Evolutionary conservation across 1,140 invertebrate species (phyloP), one percentile per base, ranked within the genome.

Genomic region (Drosophila bifasciata): DNA sequence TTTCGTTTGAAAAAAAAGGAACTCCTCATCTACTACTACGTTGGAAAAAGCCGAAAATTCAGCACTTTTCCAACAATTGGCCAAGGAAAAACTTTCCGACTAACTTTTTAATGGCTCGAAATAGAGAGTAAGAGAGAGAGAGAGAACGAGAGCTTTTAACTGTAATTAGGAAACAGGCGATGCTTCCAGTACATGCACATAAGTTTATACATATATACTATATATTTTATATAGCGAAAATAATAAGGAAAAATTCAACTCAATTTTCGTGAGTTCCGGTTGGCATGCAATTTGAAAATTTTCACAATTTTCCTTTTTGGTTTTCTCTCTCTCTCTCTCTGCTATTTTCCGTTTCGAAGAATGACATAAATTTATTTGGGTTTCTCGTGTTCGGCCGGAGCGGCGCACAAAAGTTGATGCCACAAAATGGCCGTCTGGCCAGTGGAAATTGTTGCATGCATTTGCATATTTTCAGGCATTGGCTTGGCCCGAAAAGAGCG

Each of bases 391-490:
- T 69, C 71, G 62, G 49, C 25, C 49, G 64, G 36, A 11, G 46
- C 36, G 32, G 48, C 28, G 55, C 62, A 72, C 48, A 72, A 52
- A 72, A 72, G 69, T 71, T 72, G 66, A 70, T 71, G 68, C 66
- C 69, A 68, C 53, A 85, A 85, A 85, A 86, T 85, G 81, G 76
- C 81, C 81, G 81, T 66, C 50, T 53, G 53, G 64, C 44, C 41
- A 50, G 63, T 16, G 57, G 57, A 73, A 81, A 76, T 81, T 68
- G 71, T 76, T 79, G 71, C 70, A 55, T 75, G 62, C 64, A 84
- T 84, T 84, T 84, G 81, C 83, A 86, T 81, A 86, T 88, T 81
- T 67, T 66, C 73, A 43, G 63, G 63, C 67, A 77, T 79, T 76
- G 64, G 64, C 64, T 68, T 67, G 64, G 48, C 62, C 64, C 64